Base-by-base conservation (phyloP, 2,888 invertebrate species). In the Amblyjoppa fuscipennis region DNA sequence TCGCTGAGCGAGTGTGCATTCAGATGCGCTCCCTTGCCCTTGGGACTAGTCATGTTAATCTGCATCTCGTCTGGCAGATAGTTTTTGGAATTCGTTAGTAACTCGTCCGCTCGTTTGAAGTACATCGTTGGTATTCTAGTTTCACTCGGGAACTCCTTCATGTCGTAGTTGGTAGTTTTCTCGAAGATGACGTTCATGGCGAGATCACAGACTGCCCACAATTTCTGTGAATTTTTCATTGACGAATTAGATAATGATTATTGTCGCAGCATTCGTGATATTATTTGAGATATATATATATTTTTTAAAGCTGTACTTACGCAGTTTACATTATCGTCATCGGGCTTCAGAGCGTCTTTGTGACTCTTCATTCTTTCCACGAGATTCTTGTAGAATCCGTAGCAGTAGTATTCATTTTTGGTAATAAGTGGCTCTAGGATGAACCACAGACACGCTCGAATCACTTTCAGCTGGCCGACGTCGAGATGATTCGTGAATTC, bases 161-260 rank as follows among this genome's bases (percentile, higher is more conserved):
- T 95, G 92, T 98, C 98, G 95, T 98, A 98, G 93, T 96, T 97
- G 77, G 97, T 96, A 71, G 98, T 97, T 93, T 98, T 98, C 81
- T 98, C 96, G 95, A 98, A 96, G 89, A 99, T 96, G 91, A 99
- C 96, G 71, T 98, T 97, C 95, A 98, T 97, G 20, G 99, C 98
- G 88, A 99, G 95, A 95, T 99, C 99, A 95, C 99, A 99, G 77
- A 98, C 96, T 41, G 99, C 98, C 97, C 99, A 99, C 93, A 99
- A 95, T 97, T 98, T 99, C 98, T 99, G 94, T 0, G 94, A 88
- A 59, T 28, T 28, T 20, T 20, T 71, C 28, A 76, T 53, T 64
- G 25, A 28, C n/a, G 38, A 31, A 13, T 20, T 31, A 64, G 28
- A 16, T 16, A 31, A 83, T 31, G 16, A 69, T 41, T 70, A 45